A percentile compares a stretch with the other conserved stretches of the same genome.
These are phyloP conservation scores for Semicossyphus pulcher DNA, from an alignment of 2,113 vertebrate genomes.

Conservation along the genomic window DNA sequence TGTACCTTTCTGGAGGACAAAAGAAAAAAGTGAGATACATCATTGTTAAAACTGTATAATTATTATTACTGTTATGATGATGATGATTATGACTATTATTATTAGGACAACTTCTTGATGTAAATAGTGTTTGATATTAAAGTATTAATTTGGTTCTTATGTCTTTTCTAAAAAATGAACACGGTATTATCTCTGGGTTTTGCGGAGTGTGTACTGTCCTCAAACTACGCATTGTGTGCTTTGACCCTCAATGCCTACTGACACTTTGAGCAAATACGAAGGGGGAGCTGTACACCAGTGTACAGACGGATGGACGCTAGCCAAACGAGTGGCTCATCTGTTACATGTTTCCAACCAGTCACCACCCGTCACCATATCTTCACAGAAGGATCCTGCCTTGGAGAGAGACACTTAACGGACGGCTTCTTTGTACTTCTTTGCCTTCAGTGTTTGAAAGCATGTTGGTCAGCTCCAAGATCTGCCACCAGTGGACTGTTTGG, in stretches of 20 bases:
- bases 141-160: slow-evolving; percentile 99
- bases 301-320: slow-evolving; percentile 80
- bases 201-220: slow-evolving; percentile 84
- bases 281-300: slow-evolving; percentile 70
- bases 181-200: slow-evolving; percentile 93
- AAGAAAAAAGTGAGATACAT: slow-evolving; percentile 86
- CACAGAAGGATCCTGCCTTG: slow-evolving; percentile 68
- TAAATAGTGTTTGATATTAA: slow-evolving; percentile 99
- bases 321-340: slow-evolving; percentile 80
- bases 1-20: slow-evolving; percentile 96
- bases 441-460: slow-evolving; percentile 82
- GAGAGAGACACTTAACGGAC: slow-evolving; percentile 68
- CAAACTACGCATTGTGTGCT: slow-evolving; percentile 78
- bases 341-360: slow-evolving; percentile 79
- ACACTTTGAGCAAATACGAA: slow-evolving; percentile 85
- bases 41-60: slow-evolving; percentile 85
- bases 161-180: slow-evolving; percentile 95
- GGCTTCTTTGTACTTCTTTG: slow-evolving; percentile 82
- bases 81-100: slow-evolving; percentile 77
- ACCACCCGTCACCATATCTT: slow-evolving; percentile 68
- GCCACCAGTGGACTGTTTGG: slow-evolving; percentile 67
- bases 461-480: slow-evolving; percentile 80
- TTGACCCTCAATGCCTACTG: slow-evolving; percentile 78
- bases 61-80: slow-evolving; percentile 83
- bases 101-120: slow-evolving; percentile 92